A percentile compares a stretch with the other conserved stretches of the same genome.
phyloP scores from a whole-genome alignment of 2,113 vertebrate genomes.

The Ctenomys sociabilis region DNA sequence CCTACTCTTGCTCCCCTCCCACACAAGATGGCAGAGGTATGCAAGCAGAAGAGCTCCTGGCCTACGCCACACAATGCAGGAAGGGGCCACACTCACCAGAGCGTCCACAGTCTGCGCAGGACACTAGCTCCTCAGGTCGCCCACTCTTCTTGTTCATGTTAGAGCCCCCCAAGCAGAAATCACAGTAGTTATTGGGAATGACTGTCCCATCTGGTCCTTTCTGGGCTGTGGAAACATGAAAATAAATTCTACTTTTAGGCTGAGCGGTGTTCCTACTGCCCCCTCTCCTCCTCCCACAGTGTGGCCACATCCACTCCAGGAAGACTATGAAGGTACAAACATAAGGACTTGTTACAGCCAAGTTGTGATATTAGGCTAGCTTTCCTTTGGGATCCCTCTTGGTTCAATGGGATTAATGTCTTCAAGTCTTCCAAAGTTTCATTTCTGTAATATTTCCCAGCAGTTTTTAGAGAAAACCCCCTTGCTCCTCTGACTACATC shows the following conservation, averaged over 20 bases:
- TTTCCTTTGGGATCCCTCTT: neutral
- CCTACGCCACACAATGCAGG: conserved; percentile 69
- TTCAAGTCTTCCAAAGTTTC: neutral
- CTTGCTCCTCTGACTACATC: neutral
- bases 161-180: conserved; percentile 96
- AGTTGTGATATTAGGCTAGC: neutral
- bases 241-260: conserved; percentile 75
- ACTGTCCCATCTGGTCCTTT: conserved; percentile 94
- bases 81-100: conserved; percentile 91
- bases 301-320: neutral
- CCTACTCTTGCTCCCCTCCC: neutral
- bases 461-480: neutral
- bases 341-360: neutral
- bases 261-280: conserved; percentile 10
- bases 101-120: conserved; percentile 94
- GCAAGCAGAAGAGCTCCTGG: neutral
- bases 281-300: neutral
- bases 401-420: neutral
- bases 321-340: conserved; percentile 8
- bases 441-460: neutral
- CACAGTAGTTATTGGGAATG: conserved; percentile 97
- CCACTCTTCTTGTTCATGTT: conserved; percentile 95
- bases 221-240: conserved; percentile 88
- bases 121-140: conserved; percentile 95
- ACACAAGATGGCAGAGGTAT: conserved; percentile 48